Percentiles rank a stretch among this genome's conserved stretches.
phyloP scores from a whole-genome alignment of 2,888 invertebrate genomes.

The Cataglyphis cursor region DNA sequence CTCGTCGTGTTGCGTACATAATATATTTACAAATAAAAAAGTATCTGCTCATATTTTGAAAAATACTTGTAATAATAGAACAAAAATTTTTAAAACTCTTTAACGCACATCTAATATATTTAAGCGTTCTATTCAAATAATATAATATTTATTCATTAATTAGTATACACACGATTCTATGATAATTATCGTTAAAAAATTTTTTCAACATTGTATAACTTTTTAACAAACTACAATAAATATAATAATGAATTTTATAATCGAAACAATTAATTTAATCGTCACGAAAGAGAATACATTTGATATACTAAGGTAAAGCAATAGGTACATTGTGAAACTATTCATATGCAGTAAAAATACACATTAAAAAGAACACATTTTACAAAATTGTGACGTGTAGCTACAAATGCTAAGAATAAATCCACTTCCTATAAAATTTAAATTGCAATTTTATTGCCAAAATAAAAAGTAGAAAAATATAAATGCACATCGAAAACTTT shows the following conservation, averaged over 20 bases:
- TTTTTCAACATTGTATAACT: neutral
- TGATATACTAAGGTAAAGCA: neutral
- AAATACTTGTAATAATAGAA: neutral
- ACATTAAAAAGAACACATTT: constrained; percentile 7
- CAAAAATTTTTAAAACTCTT: neutral
- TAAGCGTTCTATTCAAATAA: neutral
- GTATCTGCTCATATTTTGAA: neutral
- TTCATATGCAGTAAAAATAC: constrained; percentile 1
- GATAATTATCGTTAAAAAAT: neutral
- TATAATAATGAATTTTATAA: constrained; percentile 16
- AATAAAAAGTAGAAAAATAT: neutral
- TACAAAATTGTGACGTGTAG: neutral
- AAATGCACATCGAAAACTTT: neutral
- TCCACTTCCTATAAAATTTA: neutral
- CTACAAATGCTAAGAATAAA: neutral
- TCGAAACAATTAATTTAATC: constrained; percentile 36
- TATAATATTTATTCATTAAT: constrained; percentile 3
- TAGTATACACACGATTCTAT: neutral
- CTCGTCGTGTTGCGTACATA: no score
- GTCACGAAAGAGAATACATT: neutral
- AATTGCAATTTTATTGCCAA: constrained; percentile 11
- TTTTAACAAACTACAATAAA: constrained; percentile 14
- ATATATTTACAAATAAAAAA: neutral
- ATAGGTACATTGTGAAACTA: constrained; percentile 18
- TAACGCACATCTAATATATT: neutral